Evolutionary conservation across 2,888 invertebrate genomes (phyloP), one percentile per base, ranked within the genome.

Genomic region (Euclidia mi): DNA sequence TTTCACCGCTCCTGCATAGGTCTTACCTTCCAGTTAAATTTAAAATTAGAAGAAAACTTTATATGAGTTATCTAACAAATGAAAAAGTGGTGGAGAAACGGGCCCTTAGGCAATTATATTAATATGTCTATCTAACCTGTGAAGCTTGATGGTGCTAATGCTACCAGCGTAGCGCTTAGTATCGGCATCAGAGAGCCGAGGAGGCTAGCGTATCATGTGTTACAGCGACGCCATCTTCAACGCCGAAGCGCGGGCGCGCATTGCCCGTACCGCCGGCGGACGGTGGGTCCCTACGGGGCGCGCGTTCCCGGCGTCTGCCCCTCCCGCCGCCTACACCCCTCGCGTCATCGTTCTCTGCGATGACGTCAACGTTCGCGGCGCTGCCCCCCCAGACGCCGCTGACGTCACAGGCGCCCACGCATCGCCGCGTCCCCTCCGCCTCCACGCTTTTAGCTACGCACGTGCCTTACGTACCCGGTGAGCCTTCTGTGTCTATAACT

Each of bases 391-490:
- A 85, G 81, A 88, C 56, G 78, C 71, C 73, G 65, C 63, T 63
- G 69, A 59, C 68, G 85, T 61, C 68, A 84, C 77, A 72, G 51
- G 67, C 81, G 87, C 28, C 66, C 83, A 51, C 51, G 51, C 77
- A 82, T 51, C 62, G 80, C 49, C 75, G 75, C 51, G 69, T 67
- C 20, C 73, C 82, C 55, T 78, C 87, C 46, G 79, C 87, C 53
- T 80, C 87, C 48, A 90, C 90, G 89, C 66, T 79, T 80, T 71
- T 73, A 61, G 79, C 78, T 79, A 80, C 88, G 71, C 82, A 91
- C 84, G 93, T 94, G 94, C 94, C 94, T 94, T 94, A 93, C 87
- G 81, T 86, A 84, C 84, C 90, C 71, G 93, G 93, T 92, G 69
- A 71, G 67, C 65, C 12, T 28, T 48, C n/a, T 43, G 25, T 50